A percentile compares a stretch with the other conserved stretches of the same genome.
Conservation (phyloP, 2,113 vertebrate species). For the Silurus asotus region DNA sequence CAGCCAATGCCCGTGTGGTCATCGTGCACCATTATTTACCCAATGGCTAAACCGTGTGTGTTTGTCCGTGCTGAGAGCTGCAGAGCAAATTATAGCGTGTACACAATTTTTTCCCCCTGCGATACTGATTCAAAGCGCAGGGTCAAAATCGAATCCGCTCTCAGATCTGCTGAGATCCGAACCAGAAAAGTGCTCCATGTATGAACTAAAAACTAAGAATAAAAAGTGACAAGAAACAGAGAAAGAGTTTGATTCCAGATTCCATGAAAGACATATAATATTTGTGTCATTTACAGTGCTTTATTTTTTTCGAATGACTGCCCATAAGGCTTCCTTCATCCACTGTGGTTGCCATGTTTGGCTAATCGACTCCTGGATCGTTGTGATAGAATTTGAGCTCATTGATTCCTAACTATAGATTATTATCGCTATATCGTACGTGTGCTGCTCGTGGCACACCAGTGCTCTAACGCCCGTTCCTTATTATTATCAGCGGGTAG, state of each 20-base stretch:
- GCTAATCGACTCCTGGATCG: background rate
- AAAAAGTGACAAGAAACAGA: background rate
- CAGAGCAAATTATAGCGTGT: background rate
- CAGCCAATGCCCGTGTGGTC: slow-evolving; percentile 60
- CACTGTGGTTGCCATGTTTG: background rate
- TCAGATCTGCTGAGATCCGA: background rate
- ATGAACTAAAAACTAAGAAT: background rate
- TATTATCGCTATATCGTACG: background rate
- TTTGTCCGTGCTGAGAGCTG: slow-evolving; percentile 8
- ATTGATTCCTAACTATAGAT: background rate
- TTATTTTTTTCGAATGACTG: background rate
- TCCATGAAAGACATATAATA: background rate
- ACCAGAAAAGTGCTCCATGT: background rate
- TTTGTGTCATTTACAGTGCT: background rate
- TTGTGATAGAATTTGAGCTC: background rate
- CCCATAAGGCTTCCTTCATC: background rate
- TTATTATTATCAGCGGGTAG: background rate
- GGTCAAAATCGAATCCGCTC: background rate
- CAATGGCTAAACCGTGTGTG: slow-evolving; percentile 12
- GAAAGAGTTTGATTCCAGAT: background rate
- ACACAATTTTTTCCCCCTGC: background rate
- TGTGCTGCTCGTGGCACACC: background rate
- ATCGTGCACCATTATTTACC: slow-evolving; percentile 45
- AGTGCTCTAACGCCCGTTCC: background rate
- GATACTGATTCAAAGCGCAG: background rate